phyloP scores from a whole-genome alignment of 2,888 invertebrate species.

The Lydus trimaculatus region DNA sequence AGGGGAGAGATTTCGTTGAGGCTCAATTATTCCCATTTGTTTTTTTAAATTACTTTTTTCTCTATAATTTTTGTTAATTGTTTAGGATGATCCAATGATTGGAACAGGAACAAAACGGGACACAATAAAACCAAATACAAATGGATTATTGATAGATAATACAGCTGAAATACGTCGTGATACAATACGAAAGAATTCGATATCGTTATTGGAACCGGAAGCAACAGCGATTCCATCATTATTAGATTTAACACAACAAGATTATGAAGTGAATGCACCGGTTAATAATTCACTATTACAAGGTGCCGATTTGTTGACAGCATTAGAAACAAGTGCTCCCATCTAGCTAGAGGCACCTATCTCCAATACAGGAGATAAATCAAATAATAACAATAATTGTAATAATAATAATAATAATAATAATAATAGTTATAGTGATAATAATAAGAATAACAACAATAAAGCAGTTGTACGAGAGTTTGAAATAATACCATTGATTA shows the following conservation, averaged over 20 bases:
- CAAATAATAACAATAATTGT: not conserved
- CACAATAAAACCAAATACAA: slow-evolving; percentile 28
- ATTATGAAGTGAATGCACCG: slow-evolving; percentile 66
- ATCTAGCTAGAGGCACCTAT: slow-evolving; percentile 51
- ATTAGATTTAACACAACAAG: slow-evolving; percentile 62
- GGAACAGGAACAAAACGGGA: slow-evolving; percentile 28
- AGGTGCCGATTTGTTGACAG: slow-evolving; percentile 62
- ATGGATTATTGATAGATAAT: slow-evolving; percentile 18
- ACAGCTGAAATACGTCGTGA: slow-evolving; percentile 29
- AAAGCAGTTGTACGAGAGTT: slow-evolving; percentile 44
- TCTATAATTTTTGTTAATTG: slow-evolving; percentile 18
- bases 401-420: not conserved
- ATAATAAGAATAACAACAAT: slow-evolving; percentile 16
- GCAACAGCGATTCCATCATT: slow-evolving; percentile 58
- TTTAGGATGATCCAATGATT: slow-evolving; percentile 34
- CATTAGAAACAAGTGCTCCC: slow-evolving; percentile 56
- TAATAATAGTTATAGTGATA: not conserved
- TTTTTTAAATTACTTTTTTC: not conserved
- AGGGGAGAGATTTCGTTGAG: not conserved
- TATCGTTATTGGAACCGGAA: slow-evolving; percentile 59
- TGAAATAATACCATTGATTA: slow-evolving; percentile 46
- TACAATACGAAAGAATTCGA: slow-evolving; percentile 54
- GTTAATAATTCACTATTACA: slow-evolving; percentile 59
- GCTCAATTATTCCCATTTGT: not conserved
- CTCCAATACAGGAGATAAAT: not conserved